Conservation (phyloP, 2,797 vertebrate species). For the Alosa sapidissima region DNA sequence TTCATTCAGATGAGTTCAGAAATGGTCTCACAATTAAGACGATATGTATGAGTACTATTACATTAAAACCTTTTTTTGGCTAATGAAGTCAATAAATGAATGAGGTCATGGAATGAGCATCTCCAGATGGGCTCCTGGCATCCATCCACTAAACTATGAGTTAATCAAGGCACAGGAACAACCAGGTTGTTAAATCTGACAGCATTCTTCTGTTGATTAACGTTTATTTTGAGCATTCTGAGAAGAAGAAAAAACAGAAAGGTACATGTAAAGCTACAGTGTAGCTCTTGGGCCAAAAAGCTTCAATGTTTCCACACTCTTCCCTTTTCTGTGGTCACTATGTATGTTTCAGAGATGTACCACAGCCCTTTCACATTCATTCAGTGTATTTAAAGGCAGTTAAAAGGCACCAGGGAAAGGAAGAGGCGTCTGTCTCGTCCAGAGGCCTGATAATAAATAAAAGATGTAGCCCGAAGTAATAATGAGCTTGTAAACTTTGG, state of each 20-base stretch:
- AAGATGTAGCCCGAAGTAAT: slow-evolving; percentile 72
- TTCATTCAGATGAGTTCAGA: background rate
- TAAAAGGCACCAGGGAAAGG: slow-evolving; percentile 58
- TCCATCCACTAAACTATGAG: background rate
- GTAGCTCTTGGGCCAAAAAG: background rate
- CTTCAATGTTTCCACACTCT: background rate
- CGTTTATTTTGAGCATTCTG: background rate
- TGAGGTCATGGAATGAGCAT: background rate
- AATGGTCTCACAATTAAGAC: background rate
- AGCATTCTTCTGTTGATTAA: background rate
- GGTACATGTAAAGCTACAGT: background rate
- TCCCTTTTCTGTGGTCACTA: background rate
- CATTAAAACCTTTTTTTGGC: background rate
- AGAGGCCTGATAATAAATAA: slow-evolving; percentile 77
- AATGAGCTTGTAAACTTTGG: slow-evolving; percentile 73
- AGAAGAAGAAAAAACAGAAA: background rate
- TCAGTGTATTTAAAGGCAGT: slow-evolving; percentile 43
- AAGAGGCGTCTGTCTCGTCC: slow-evolving; percentile 70
- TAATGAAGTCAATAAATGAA: background rate
- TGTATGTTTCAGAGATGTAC: background rate
- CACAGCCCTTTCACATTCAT: background rate
- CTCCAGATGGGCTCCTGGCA: background rate
- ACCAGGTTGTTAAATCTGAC: background rate
- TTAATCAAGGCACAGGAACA: background rate
- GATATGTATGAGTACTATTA: background rate